Base-by-base conservation (phyloP, 2,113 vertebrate genomes). In the Callochromis pleurospilus region DNA sequence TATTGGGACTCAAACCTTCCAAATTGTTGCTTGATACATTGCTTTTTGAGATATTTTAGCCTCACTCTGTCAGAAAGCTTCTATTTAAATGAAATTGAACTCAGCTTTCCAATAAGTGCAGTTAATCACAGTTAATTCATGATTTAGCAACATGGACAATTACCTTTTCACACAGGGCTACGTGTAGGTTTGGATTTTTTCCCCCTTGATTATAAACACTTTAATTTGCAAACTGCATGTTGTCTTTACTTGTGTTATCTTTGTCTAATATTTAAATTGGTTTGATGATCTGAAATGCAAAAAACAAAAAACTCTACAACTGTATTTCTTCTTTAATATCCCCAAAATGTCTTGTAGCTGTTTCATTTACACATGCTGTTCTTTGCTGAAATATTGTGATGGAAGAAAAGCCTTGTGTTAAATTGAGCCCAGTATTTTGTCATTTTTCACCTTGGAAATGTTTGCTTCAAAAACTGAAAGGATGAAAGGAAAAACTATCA, bases 371-470 rank as follows among this genome's bases (percentile, higher is more conserved):
- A 84, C 47, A 84, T 40, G 9, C 83, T 84, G 86, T 45, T 88
- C 80, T 83, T 83, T 89, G 90, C 84, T 87, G 73, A 88, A 91
- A 87, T 86, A 31, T 89, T 90, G 91, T 79, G 19, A 38, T 60
- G 10, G 24, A 31, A 14, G 49, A 17, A 68, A 11, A 17, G 80
- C 55, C 6, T 45, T 47, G 36, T 87, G 91, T 90, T 92, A 91
- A 91, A 93, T 85, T 79, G 79, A 83, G 21, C 45, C 21, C 26
- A 10, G 81, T n/a, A 40, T 91, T 91, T 93, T 84, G 85, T 81
- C 87, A 73, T 81, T 89, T 86, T 86, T 89, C 82, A 65, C 17
- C 24, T 82, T 87, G 84, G 24, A 87, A 92, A 90, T 91, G 88
- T 94, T 91, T 90, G 70, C 73, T 53, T 33, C 38, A 24, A 19